These are phyloP conservation scores for Muscicapa striata DNA, from an alignment of 2,797 vertebrate species.

Conservation along the genomic window DNA sequence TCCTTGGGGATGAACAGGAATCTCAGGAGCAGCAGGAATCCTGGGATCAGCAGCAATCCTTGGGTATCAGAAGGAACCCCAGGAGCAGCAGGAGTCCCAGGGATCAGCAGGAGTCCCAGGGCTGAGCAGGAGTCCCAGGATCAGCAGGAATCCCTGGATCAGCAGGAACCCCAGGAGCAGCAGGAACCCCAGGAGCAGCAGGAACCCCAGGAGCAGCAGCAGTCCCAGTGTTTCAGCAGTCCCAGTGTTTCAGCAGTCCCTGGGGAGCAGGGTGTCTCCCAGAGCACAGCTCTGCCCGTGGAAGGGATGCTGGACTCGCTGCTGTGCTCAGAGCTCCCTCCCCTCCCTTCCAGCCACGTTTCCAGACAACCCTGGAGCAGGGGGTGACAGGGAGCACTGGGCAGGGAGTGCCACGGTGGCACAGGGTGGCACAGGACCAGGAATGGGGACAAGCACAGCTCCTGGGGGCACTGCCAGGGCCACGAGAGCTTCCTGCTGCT, in stretches of 20 bases:
- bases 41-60: too few species aligned
- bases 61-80: too few species aligned
- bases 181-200: too few species aligned
- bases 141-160: too few species aligned
- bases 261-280: background rate
- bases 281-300: background rate
- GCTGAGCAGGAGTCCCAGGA: background rate
- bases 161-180: background rate
- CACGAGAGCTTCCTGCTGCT: background rate
- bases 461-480: background rate
- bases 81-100: too few species aligned
- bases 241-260: too few species aligned
- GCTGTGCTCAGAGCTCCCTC: slow-evolving; percentile 61
- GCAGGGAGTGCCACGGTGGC: slow-evolving; percentile 29
- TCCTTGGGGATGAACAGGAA: too few species aligned
- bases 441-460: background rate
- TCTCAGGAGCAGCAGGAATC: too few species aligned
- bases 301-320: background rate
- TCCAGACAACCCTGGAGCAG: slow-evolving; percentile 77
- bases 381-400: background rate
- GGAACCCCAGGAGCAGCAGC: too few species aligned
- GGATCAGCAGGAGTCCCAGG: too few species aligned
- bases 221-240: too few species aligned
- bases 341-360: slow-evolving; percentile 71
- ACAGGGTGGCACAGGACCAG: background rate